These are phyloP conservation scores for Schizaphis graminum DNA, from an alignment of 2,888 invertebrate species.

Conservation along the genomic window DNA sequence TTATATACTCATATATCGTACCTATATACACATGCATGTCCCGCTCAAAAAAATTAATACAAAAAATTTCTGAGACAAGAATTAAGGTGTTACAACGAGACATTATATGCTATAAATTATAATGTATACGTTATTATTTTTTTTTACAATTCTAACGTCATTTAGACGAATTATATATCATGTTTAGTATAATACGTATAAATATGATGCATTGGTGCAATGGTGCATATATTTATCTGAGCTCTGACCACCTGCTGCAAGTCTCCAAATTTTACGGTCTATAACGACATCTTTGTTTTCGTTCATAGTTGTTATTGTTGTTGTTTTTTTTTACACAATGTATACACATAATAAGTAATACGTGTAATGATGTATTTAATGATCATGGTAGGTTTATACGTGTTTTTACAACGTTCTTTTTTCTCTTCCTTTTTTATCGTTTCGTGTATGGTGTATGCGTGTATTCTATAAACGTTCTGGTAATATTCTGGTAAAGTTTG, in stretches of 20 bases:
- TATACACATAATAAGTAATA: background rate
- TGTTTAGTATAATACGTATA: background rate
- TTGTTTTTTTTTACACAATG: background rate
- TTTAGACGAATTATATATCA: slow-evolving; percentile 40
- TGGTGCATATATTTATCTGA: background rate
- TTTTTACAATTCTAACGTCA: background rate
- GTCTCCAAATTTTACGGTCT: slow-evolving; percentile 29
- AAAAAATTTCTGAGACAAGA: background rate
- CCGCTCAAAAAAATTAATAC: background rate
- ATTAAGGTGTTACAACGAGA: slow-evolving; percentile 40
- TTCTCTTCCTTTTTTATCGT: background rate
- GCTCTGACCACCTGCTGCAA: slow-evolving; percentile 26
- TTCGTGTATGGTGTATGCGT: background rate
- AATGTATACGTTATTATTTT: background rate
- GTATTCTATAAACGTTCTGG: background rate
- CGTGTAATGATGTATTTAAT: background rate
- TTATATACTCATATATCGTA: background rate
- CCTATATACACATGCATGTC: slow-evolving; percentile 12
- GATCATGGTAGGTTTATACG: background rate
- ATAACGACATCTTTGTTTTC: slow-evolving; percentile 56
- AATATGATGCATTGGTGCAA: too few species aligned
- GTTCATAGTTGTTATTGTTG: slow-evolving; percentile 46
- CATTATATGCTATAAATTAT: background rate
- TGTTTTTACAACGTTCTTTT: slow-evolving; percentile 27
- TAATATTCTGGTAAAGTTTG: slow-evolving; percentile 1